A percentile compares a stretch with the other conserved stretches of the same genome.
Conservation (phyloP, 2,113 vertebrate genomes). For the Ceyx margarethae region DNA sequence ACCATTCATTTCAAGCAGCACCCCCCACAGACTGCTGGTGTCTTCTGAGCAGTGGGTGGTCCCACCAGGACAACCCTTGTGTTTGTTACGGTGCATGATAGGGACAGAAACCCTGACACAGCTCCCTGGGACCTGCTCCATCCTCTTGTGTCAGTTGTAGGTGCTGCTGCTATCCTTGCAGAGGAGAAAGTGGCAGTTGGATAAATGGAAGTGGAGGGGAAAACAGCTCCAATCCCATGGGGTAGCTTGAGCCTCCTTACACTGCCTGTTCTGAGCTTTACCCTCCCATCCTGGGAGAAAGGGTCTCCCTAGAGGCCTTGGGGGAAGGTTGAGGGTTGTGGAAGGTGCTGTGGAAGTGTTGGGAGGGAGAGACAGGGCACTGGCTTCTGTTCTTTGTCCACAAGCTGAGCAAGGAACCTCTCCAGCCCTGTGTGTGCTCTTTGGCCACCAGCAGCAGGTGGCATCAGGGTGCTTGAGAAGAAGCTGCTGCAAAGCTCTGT, state of each 20-base stretch:
- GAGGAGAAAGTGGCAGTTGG: neutral
- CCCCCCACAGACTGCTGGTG: neutral
- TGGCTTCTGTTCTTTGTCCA: neutral
- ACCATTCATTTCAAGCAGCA: neutral
- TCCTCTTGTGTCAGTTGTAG: neutral
- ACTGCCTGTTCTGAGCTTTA: neutral
- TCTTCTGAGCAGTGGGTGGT: neutral
- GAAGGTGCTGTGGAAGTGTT: neutral
- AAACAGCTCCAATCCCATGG: rapidly evolving
- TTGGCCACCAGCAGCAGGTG: no score
- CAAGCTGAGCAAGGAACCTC: neutral
- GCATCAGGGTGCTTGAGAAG: neutral
- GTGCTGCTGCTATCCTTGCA: neutral
- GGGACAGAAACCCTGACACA: neutral
- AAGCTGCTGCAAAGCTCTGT: neutral
- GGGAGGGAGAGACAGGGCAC: neutral
- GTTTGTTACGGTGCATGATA: neutral
- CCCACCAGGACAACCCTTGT: no score
- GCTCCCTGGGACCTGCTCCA: neutral
- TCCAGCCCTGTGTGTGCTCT: neutral
- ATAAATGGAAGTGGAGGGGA: neutral
- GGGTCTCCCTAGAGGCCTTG: neutral
- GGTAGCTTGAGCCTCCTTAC: neutral
- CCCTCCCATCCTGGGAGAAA: neutral
- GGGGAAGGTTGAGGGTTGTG: neutral